A percentile compares a stretch with the other conserved stretches of the same genome.
These are phyloP conservation scores for Drosophila tropicalis DNA, from an alignment of 1,140 invertebrate genomes.

Conservation along the genomic window DNA sequence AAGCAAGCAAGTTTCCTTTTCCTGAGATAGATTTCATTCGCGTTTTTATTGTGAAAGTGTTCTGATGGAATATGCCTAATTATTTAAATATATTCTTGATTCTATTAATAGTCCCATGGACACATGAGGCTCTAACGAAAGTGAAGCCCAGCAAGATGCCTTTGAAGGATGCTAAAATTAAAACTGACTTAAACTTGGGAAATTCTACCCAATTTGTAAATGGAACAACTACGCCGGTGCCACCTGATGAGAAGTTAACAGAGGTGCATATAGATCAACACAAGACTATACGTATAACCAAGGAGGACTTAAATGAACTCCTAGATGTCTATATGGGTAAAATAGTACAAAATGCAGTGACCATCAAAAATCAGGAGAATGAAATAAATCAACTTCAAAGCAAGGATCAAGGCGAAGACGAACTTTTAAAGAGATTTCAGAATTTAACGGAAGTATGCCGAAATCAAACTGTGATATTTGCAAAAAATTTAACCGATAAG, in stretches of 20 bases:
- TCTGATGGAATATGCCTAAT: slow-evolving; percentile 22
- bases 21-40: slow-evolving; percentile 45
- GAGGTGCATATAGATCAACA: slow-evolving; percentile 70
- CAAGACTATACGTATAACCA: slow-evolving; percentile 62
- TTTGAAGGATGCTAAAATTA: slow-evolving; percentile 29
- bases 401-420: slow-evolving; percentile 38
- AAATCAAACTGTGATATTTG: slow-evolving; percentile 33
- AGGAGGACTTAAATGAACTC: slow-evolving; percentile 62
- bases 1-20: slow-evolving; percentile 18
- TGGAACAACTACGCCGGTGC: slow-evolving; percentile 15
- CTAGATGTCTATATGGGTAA: slow-evolving; percentile 63
- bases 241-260: slow-evolving; percentile 42
- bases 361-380: slow-evolving; percentile 56
- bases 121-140: slow-evolving; percentile 26
- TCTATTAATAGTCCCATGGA: slow-evolving; percentile 5
- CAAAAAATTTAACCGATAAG: slow-evolving; percentile 31
- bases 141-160: slow-evolving; percentile 22
- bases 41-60: slow-evolving; percentile 10
- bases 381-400: slow-evolving; percentile 49
- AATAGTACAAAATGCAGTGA: slow-evolving; percentile 58
- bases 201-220: slow-evolving; percentile 22
- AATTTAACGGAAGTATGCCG: slow-evolving; percentile 43
- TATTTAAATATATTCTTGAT: slow-evolving; percentile 5
- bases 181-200: slow-evolving; percentile 20
- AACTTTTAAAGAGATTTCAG: slow-evolving; percentile 40